These are phyloP conservation scores for Papilio polyxenes DNA, from an alignment of 1,140 invertebrate genomes.

Conservation along the genomic window DNA sequence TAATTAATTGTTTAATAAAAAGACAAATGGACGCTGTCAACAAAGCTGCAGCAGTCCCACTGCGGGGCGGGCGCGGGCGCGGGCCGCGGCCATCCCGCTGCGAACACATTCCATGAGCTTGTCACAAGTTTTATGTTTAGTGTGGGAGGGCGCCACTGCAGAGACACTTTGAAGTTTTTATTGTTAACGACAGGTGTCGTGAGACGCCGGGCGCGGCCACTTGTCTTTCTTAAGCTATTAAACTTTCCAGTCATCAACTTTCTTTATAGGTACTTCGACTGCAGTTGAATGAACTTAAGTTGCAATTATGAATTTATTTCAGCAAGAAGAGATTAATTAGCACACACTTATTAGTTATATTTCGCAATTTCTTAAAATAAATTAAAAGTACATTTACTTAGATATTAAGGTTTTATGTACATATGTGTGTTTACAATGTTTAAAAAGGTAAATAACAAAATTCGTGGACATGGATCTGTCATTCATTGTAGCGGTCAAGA, in stretches of 20 bases:
- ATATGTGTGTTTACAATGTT: too few species aligned
- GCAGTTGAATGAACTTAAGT: not conserved
- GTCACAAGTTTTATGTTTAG: constrained; percentile 8
- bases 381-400: too few species aligned
- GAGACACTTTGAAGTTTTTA: not conserved
- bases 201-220: not conserved
- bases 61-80: not conserved
- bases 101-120: not conserved
- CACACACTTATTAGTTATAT: too few species aligned
- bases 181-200: not conserved
- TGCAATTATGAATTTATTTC: not conserved
- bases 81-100: not conserved
- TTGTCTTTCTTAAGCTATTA: not conserved
- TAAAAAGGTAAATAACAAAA: not conserved
- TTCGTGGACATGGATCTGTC: too few species aligned
- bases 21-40: not conserved
- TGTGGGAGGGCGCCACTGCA: constrained; percentile 3
- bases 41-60: not conserved
- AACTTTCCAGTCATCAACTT: not conserved
- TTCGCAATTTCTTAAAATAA: too few species aligned
- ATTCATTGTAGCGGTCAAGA: too few species aligned
- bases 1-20: not conserved
- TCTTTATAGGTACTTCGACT: not conserved
- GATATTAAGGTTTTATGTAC: too few species aligned
- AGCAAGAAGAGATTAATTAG: not conserved